These are phyloP conservation scores for Megathymus violae DNA, from an alignment of 1,140 invertebrate genomes.

Conservation along the genomic window DNA sequence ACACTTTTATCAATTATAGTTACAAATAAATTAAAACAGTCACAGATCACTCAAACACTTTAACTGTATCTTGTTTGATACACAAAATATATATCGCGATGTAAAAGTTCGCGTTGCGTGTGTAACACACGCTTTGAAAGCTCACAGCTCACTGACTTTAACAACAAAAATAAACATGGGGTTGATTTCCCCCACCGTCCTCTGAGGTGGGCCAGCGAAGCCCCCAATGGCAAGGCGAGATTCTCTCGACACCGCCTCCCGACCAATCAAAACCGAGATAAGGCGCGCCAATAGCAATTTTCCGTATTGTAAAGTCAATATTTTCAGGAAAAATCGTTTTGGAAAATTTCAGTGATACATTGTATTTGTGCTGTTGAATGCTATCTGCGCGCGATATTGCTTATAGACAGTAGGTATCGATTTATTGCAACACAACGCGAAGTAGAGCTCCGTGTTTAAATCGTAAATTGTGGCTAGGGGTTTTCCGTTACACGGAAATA, in stretches of 20 bases:
- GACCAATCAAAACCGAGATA: conserved; percentile 51
- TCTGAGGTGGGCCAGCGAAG: conserved; percentile 42
- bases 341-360: conserved; percentile 62
- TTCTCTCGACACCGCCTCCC: conserved; percentile 52
- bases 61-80: conserved; percentile 33
- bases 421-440: conserved; percentile 26
- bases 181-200: conserved; percentile 62
- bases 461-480: neutral
- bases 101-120: conserved; percentile 38
- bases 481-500: neutral
- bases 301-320: conserved; percentile 47
- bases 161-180: conserved; percentile 80
- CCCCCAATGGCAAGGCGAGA: conserved; percentile 49
- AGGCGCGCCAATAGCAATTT: conserved; percentile 51
- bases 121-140: conserved; percentile 53
- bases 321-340: conserved; percentile 66
- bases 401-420: conserved; percentile 43
- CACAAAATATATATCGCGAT: conserved; percentile 33
- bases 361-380: conserved; percentile 33
- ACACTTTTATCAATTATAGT: conserved; percentile 42
- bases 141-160: conserved; percentile 73
- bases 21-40: conserved; percentile 26
- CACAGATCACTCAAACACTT: conserved; percentile 29
- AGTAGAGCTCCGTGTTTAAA: neutral
- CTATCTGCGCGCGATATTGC: conserved; percentile 40